Evolutionary conservation across 2,888 invertebrate species (phyloP).

Genomic region (Melipona bicolor): DNA sequence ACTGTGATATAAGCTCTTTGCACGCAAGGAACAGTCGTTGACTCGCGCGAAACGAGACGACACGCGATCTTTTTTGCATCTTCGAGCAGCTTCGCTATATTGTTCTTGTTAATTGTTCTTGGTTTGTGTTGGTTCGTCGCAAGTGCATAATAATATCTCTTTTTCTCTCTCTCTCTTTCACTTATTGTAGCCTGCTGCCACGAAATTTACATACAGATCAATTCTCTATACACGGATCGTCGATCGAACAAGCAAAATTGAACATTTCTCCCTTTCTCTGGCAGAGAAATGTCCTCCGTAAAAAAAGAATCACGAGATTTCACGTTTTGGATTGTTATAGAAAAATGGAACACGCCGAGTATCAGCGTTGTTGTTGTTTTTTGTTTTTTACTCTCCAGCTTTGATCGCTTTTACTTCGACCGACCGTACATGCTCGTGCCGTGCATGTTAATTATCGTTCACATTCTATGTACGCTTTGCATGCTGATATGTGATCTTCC

Average conservation of each 20-base stretch:
- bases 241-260: conserved; percentile 15
- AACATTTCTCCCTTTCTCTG: neutral
- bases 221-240: neutral
- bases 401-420: conserved; percentile 32
- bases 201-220: neutral
- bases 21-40: neutral
- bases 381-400: conserved; percentile 3
- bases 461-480: conserved; percentile 49
- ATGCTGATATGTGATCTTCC: conserved; percentile 50
- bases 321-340: no score
- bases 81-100: conserved; percentile 48
- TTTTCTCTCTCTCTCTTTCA: neutral
- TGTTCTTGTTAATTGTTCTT: conserved; percentile 33
- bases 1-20: conserved; percentile 55
- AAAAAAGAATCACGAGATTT: no score
- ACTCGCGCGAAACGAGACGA: conserved; percentile 1
- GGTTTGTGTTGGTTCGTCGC: conserved; percentile 29
- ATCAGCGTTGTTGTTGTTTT: no score
- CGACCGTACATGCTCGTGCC: conserved; percentile 7
- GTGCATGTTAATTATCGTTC: conserved; percentile 41
- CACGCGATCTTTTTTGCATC: conserved; percentile 3
- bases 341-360: no score
- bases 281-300: no score
- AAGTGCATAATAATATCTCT: conserved; percentile 32
- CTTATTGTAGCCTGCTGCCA: conserved; percentile 33